These are phyloP conservation scores for Parascotia fuliginaria DNA, from an alignment of 2,888 invertebrate species.

Conservation along the genomic window DNA sequence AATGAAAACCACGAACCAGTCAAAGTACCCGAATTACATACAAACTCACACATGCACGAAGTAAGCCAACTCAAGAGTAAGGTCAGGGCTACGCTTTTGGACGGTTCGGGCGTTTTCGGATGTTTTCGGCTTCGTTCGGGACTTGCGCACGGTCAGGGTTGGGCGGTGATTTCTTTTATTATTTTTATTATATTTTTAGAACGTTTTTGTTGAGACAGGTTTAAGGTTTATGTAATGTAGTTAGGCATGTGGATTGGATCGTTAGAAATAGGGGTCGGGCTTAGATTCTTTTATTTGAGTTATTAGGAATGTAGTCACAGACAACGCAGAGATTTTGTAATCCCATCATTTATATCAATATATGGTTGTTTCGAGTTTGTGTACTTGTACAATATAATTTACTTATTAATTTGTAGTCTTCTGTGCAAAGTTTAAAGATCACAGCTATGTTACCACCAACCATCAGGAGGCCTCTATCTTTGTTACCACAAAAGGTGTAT, in stretches of 20 bases:
- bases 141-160: conserved; percentile 63
- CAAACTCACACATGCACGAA: conserved; percentile 54
- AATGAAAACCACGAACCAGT: conserved; percentile 50
- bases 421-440: too few species aligned
- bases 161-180: conserved; percentile 54
- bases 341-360: too few species aligned
- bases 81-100: conserved; percentile 77
- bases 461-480: too few species aligned
- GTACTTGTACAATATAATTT: too few species aligned
- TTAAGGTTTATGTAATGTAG: conserved; percentile 26
- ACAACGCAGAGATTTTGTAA: too few species aligned
- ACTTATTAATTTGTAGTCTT: too few species aligned
- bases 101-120: conserved; percentile 59
- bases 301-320: too few species aligned
- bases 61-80: conserved; percentile 76
- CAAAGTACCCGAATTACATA: conserved; percentile 75
- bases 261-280: conserved; percentile 1
- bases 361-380: too few species aligned
- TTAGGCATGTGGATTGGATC: conserved; percentile 2
- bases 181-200: conserved; percentile 36
- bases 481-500: too few species aligned
- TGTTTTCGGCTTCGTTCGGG: conserved; percentile 59
- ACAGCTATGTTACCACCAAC: too few species aligned
- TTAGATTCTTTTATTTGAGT: background rate
- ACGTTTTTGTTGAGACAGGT: conserved; percentile 39